Conservation (phyloP, 2,113 vertebrate genomes). For the Mustelus asterias region DNA sequence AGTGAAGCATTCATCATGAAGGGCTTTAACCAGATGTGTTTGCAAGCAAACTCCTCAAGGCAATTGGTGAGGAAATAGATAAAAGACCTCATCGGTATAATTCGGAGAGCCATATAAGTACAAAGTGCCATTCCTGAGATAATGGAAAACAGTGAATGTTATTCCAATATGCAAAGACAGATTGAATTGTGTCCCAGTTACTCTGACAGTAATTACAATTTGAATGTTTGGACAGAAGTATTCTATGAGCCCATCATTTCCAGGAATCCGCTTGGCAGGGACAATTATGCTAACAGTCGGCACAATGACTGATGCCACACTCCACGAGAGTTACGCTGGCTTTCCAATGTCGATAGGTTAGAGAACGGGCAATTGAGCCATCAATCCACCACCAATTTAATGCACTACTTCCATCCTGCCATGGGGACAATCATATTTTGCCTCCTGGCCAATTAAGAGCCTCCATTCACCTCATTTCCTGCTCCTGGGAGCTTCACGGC, state of each 20-base stretch:
- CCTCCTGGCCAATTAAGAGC: no score
- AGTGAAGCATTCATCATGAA: neutral
- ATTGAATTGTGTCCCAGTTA: neutral
- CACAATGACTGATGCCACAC: neutral
- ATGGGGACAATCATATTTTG: no score
- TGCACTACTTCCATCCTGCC: no score
- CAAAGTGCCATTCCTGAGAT: neutral
- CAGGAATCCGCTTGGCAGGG: neutral
- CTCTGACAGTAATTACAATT: neutral
- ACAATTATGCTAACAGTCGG: neutral
- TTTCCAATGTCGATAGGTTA: neutral
- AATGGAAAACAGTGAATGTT: neutral
- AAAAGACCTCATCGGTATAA: neutral
- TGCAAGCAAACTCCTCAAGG: slow-evolving; percentile 4
- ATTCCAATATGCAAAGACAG: neutral
- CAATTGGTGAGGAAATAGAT: neutral
- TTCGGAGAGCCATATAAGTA: neutral
- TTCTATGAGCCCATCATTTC: neutral
- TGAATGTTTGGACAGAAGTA: neutral
- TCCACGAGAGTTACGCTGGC: neutral
- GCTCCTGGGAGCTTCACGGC: no score
- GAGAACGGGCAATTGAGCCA: neutral
- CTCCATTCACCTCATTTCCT: no score
- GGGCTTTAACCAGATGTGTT: neutral
- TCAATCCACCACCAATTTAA: no score